Conservation (phyloP, 2,797 vertebrate genomes). For the Dendrocincla tyrannina region DNA sequence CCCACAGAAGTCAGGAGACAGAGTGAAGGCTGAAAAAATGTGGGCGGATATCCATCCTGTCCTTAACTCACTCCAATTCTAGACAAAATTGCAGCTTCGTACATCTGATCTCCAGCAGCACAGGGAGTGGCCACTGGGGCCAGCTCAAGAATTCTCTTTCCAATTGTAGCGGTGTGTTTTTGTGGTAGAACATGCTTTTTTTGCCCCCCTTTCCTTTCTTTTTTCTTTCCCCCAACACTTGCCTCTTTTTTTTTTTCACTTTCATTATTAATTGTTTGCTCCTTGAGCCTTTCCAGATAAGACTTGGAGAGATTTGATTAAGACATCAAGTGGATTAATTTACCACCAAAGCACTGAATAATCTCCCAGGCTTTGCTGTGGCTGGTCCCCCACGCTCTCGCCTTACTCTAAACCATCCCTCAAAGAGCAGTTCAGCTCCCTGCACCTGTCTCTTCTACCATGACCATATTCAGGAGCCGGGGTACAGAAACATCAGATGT, state of each 20-base stretch:
- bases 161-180: constrained; percentile 16
- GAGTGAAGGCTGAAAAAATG: constrained; percentile 37
- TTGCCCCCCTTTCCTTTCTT: not conserved
- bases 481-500: constrained; percentile 38
- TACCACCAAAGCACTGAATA: constrained; percentile 14
- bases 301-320: not conserved
- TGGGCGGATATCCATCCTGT: constrained; percentile 48
- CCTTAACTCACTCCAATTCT: constrained; percentile 48
- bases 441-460: constrained; percentile 66
- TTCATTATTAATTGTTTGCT: not conserved
- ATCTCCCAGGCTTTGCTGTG: not conserved
- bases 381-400: not conserved
- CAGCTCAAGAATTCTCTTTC: constrained; percentile 54
- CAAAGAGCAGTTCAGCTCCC: constrained; percentile 20
- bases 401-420: constrained; percentile 39
- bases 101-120: constrained; percentile 46
- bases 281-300: constrained; percentile 6
- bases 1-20: constrained; percentile 35
- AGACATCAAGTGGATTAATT: constrained; percentile 3
- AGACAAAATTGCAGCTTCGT: constrained; percentile 33
- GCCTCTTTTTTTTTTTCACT: not conserved
- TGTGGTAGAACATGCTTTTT: not conserved
- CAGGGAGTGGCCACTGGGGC: constrained; percentile 49
- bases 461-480: not conserved
- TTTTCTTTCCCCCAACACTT: not conserved